Conservation (phyloP, 1,140 invertebrate species). For the Metopolophium dirhodum region DNA sequence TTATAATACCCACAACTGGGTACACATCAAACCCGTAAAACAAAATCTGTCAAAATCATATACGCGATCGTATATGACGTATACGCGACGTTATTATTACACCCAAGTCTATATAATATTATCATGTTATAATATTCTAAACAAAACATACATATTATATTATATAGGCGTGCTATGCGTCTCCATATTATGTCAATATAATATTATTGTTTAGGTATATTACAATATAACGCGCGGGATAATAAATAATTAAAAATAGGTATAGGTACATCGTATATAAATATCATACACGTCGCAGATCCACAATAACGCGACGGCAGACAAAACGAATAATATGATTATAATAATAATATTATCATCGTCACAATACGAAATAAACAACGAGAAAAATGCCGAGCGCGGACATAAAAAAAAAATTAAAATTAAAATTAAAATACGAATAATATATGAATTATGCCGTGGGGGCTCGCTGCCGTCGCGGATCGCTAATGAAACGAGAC, state of each 20-base stretch:
- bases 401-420: not conserved
- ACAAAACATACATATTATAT: not conserved
- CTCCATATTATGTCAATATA: not conserved
- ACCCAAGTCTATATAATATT: not conserved
- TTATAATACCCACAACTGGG: not conserved
- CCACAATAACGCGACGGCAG: not conserved
- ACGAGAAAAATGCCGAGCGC: not conserved
- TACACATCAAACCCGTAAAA: not conserved
- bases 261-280: not conserved
- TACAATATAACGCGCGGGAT: not conserved
- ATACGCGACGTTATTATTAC: not conserved
- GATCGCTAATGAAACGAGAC: conserved; percentile 21
- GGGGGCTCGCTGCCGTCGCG: not conserved
- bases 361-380: conserved; percentile 12
- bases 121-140: not conserved
- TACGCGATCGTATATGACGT: too few relatives aligned
- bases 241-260: not conserved
- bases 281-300: not conserved
- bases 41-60: not conserved
- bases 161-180: not conserved
- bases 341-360: not conserved
- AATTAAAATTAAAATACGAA: not conserved
- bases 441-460: not conserved
- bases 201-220: not conserved
- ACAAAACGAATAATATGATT: not conserved